Conservation (phyloP, 37 sponge, comb jelly and placozoan genomes). For the Ephydatia muelleri region DNA sequence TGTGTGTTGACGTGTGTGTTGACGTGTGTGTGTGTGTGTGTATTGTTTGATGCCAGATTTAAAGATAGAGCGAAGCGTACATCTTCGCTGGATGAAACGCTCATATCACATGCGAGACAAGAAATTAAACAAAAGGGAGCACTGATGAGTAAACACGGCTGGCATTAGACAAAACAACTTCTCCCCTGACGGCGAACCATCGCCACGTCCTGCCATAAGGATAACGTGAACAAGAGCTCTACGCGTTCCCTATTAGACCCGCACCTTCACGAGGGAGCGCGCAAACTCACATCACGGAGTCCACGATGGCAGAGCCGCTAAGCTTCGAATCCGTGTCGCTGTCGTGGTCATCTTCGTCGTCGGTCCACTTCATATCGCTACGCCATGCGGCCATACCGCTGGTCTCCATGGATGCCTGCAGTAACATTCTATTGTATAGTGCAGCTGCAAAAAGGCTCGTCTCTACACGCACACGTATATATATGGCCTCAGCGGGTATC, state of each 20-base stretch:
- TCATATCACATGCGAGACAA: too few relatives aligned
- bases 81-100: too few relatives aligned
- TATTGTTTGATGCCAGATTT: too few relatives aligned
- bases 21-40: neutral
- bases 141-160: neutral
- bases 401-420: neutral
- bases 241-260: too few relatives aligned
- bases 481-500: neutral
- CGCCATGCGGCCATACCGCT: conserved; percentile 22
- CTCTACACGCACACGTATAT: neutral
- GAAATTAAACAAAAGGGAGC: neutral
- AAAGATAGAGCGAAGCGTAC: too few relatives aligned
- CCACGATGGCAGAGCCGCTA: conserved; percentile 56
- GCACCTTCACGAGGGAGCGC: too few relatives aligned
- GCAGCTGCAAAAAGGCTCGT: neutral
- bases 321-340: conserved; percentile 67
- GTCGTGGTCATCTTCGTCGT: conserved; percentile 67
- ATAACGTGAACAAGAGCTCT: neutral
- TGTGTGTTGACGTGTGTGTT: neutral
- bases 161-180: neutral
- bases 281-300: conserved; percentile 66
- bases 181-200: too few relatives aligned
- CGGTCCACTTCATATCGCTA: conserved; percentile 19
- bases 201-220: too few relatives aligned
- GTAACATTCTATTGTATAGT: too few relatives aligned